These are phyloP conservation scores for Echinops telfairi DNA, from an alignment of 2,113 vertebrate genomes.

Conservation along the genomic window DNA sequence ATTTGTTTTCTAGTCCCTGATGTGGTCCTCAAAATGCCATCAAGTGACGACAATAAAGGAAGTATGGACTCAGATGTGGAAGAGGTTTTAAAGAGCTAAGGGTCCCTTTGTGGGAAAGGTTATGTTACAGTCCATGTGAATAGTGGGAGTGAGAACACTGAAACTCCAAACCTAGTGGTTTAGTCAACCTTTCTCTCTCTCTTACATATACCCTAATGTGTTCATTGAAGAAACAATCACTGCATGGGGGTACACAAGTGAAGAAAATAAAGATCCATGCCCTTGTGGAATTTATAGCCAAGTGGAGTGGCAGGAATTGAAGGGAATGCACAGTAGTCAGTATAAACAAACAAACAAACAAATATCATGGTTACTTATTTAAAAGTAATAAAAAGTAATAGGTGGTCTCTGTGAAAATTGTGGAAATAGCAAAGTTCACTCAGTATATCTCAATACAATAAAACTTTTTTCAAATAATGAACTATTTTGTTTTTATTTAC, in stretches of 20 bases:
- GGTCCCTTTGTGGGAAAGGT: not conserved
- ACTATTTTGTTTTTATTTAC: constrained; percentile 2
- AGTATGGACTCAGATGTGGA: constrained; percentile 7
- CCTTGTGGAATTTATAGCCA: not conserved
- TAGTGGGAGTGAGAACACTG: not conserved
- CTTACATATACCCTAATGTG: not conserved
- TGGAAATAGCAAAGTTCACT: not conserved
- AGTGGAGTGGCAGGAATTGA: not conserved
- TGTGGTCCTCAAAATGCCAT: not conserved
- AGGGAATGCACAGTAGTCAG: not conserved
- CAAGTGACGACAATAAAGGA: constrained; percentile 33
- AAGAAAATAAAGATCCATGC: not conserved
- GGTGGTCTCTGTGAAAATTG: not conserved
- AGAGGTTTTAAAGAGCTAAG: not conserved
- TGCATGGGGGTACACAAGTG: not conserved
- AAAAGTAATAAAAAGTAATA: not conserved
- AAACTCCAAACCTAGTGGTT: not conserved
- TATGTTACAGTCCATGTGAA: not conserved
- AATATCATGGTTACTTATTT: not conserved
- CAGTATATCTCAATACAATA: not conserved
- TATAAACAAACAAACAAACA: not conserved
- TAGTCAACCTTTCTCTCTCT: not conserved
- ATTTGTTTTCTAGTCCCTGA: constrained; percentile 20
- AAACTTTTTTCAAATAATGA: too few species aligned
- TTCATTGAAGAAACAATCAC: not conserved